These are phyloP conservation scores for Maniola hyperantus DNA, from an alignment of 2,888 invertebrate species.

Conservation along the genomic window DNA sequence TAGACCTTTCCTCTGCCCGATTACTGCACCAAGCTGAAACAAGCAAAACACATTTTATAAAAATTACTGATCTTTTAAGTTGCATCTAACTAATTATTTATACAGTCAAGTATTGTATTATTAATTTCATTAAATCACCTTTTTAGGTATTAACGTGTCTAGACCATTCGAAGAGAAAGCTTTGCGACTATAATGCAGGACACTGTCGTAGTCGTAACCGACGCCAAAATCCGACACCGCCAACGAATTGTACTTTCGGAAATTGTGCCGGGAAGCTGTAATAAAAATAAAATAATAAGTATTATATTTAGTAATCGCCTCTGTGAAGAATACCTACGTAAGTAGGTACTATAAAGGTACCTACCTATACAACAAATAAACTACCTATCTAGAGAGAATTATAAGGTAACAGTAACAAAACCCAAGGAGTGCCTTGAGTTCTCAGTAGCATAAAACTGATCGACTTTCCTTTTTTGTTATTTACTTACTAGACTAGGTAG, in stretches of 20 bases:
- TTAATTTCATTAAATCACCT: conserved; percentile 51
- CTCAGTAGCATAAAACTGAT: too few species aligned
- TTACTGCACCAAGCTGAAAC: conserved; percentile 67
- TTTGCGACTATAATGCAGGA: conserved; percentile 87
- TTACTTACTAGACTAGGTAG: too few species aligned
- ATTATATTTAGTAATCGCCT: not conserved
- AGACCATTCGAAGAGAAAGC: conserved; percentile 87
- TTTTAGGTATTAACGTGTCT: conserved; percentile 85
- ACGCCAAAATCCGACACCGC: conserved; percentile 86
- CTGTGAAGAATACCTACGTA: too few species aligned
- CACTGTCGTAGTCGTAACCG: conserved; percentile 88
- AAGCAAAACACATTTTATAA: conserved; percentile 14
- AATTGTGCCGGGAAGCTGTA: conserved; percentile 75
- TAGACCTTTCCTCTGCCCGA: conserved; percentile 82
- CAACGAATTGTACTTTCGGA: conserved; percentile 86
- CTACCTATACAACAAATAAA: too few species aligned
- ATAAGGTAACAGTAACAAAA: too few species aligned
- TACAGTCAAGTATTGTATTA: not conserved
- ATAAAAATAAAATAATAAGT: conserved; percentile 36
- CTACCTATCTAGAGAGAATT: too few species aligned
- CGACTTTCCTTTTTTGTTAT: too few species aligned
- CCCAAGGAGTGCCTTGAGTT: too few species aligned
- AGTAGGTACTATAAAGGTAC: too few species aligned
- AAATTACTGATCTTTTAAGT: not conserved
- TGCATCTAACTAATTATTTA: not conserved